Conservation (phyloP, 2,113 vertebrate genomes). For the Paratilapia polleni region DNA sequence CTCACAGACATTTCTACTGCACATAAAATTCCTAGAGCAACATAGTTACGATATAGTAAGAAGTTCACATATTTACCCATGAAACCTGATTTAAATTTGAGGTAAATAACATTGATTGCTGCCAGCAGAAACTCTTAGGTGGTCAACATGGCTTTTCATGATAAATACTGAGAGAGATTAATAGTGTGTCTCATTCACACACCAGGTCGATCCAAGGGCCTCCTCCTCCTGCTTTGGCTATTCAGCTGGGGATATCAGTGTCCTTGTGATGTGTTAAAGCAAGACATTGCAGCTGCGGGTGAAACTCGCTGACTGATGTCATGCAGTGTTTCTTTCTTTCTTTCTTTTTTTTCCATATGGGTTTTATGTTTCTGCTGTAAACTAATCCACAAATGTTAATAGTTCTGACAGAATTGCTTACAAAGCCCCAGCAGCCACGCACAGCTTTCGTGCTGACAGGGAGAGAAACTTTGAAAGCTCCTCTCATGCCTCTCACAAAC, state of each 20-base stretch:
- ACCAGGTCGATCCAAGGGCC: constrained; percentile 35
- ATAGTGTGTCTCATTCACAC: constrained; percentile 9
- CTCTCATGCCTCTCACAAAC: constrained; percentile 51
- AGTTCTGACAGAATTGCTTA: constrained; percentile 77
- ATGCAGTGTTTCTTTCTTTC: not conserved
- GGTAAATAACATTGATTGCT: not conserved
- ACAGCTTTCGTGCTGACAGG: constrained; percentile 62
- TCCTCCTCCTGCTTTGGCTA: constrained; percentile 18
- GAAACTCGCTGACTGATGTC: constrained; percentile 17
- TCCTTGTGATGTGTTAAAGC: constrained; percentile 41
- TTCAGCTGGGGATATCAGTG: constrained; percentile 34
- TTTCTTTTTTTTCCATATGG: not conserved
- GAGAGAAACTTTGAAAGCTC: constrained; percentile 53
- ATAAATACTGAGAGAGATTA: not conserved
- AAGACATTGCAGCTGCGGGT: constrained; percentile 6
- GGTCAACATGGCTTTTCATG: not conserved
- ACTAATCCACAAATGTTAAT: constrained; percentile 73
- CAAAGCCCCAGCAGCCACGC: constrained; percentile 41
- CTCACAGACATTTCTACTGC: not conserved
- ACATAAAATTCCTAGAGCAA: not conserved
- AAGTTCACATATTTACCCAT: not conserved
- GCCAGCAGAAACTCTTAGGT: not conserved
- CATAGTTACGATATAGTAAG: not conserved
- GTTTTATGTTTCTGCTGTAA: constrained; percentile 27
- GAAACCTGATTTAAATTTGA: not conserved